Evolutionary conservation across 64 coral and sea anemone species (phyloP).

Genomic region (Dendrophyllia cribrosa): DNA sequence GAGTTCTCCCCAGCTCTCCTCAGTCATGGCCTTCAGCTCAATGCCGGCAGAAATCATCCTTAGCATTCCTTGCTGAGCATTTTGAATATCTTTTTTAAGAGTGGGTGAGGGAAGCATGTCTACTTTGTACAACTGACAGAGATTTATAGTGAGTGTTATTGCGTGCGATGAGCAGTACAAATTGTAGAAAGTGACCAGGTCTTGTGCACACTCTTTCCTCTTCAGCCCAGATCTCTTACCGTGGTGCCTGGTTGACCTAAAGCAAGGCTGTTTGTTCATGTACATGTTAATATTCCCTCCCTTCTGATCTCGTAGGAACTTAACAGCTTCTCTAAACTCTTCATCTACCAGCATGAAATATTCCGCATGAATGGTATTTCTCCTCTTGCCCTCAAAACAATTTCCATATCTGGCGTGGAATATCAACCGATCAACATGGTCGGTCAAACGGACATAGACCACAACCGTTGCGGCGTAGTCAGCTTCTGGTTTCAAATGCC

Average conservation of each 20-base stretch:
- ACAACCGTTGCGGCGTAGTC: conserved; percentile 17
- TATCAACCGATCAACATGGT: not conserved
- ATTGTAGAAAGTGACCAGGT: conserved; percentile 3
- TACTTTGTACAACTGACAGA: conserved; percentile 37
- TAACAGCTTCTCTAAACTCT: conserved; percentile 16
- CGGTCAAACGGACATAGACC: conserved; percentile 22
- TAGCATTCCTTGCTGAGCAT: not conserved
- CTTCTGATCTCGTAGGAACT: not conserved
- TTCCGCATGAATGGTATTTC: conserved; percentile 37
- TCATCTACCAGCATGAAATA: conserved; percentile 43
- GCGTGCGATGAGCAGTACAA: not conserved
- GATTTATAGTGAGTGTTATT: conserved; percentile 5
- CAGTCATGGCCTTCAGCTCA: conserved; percentile 31
- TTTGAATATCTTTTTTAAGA: not conserved
- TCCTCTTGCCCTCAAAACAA: not conserved
- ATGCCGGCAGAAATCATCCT: conserved; percentile 28
- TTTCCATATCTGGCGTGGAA: conserved; percentile 49
- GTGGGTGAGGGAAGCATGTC: not conserved
- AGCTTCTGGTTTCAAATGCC: not conserved
- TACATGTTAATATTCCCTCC: not conserved
- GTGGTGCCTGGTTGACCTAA: conserved; percentile 14
- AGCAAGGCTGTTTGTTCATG: conserved; percentile 62
- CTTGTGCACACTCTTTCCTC: conserved; percentile 15
- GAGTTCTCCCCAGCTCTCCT: conserved; percentile 30
- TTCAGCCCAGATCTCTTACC: not conserved